Evolutionary conservation across 2,888 invertebrate species (phyloP).

Genomic region (Vesta saturnalis): DNA sequence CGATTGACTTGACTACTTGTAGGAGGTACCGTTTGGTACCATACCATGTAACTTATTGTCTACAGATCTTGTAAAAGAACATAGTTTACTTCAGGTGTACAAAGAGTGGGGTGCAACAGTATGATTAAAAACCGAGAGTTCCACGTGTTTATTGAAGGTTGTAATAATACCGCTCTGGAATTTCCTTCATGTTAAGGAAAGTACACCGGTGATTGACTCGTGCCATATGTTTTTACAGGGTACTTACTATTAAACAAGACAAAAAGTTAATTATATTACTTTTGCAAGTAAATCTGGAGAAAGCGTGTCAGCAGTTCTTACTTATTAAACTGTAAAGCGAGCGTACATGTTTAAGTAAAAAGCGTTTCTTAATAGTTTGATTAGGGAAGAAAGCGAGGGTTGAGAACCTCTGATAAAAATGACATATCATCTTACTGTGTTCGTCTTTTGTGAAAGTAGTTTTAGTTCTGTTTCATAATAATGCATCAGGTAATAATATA

Average conservation of each 20-base stretch:
- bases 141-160: slow-evolving; percentile 4
- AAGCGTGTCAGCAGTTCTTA: slow-evolving; percentile 6
- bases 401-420: no score
- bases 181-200: slow-evolving; percentile 4
- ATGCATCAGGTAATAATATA: no score
- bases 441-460: no score
- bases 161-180: not conserved
- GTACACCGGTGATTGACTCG: slow-evolving; percentile 5
- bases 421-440: no score
- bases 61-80: not conserved
- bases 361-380: no score
- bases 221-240: slow-evolving; percentile 11
- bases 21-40: not conserved
- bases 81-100: slow-evolving; percentile 1
- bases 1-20: not conserved
- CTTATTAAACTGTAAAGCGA: not conserved
- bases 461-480: no score
- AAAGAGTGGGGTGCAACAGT: not conserved
- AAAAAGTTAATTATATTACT: not conserved
- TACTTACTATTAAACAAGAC: not conserved
- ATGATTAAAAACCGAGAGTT: slow-evolving; percentile 6
- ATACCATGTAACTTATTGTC: not conserved
- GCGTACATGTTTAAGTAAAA: no score
- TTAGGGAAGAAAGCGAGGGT: no score
- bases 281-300: slow-evolving; percentile 1